Conservation (phyloP, 2,113 vertebrate species). For the Siniperca knerii region DNA sequence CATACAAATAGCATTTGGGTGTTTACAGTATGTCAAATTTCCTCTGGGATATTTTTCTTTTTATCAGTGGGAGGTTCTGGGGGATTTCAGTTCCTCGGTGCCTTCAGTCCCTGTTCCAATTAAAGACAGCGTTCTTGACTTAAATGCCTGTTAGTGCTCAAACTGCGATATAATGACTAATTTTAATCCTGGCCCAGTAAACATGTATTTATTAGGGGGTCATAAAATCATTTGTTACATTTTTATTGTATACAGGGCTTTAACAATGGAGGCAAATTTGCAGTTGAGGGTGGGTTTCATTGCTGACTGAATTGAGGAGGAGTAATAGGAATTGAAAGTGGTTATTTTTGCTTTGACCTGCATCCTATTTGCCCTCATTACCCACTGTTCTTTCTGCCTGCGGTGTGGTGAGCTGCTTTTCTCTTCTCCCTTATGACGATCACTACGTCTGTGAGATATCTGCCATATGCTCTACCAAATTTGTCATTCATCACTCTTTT, state of each 20-base stretch:
- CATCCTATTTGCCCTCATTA: constrained; percentile 58
- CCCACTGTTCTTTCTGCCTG: constrained; percentile 36
- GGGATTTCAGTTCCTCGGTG: constrained; percentile 50
- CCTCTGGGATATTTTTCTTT: constrained; percentile 31
- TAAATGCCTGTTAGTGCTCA: constrained; percentile 48
- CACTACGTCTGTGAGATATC: background rate
- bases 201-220: constrained; percentile 44
- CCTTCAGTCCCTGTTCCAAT: constrained; percentile 57
- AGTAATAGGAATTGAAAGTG: constrained; percentile 41
- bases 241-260: constrained; percentile 10
- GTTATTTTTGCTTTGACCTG: constrained; percentile 63
- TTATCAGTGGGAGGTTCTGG: constrained; percentile 43
- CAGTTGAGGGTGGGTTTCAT: constrained; percentile 15
- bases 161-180: constrained; percentile 44
- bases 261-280: constrained; percentile 21
- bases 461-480: constrained; percentile 20
- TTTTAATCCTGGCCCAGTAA: constrained; percentile 53
- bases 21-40: constrained; percentile 47
- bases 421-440: constrained; percentile 7
- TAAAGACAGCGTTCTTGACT: constrained; percentile 53
- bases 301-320: constrained; percentile 29
- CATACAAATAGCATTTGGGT: constrained; percentile 51
- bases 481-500: constrained; percentile 9
- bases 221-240: constrained; percentile 27
- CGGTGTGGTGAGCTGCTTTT: constrained; percentile 17